Evolutionary conservation across 2,113 vertebrate species (phyloP).

Genomic region (Heptranchias perlo): DNA sequence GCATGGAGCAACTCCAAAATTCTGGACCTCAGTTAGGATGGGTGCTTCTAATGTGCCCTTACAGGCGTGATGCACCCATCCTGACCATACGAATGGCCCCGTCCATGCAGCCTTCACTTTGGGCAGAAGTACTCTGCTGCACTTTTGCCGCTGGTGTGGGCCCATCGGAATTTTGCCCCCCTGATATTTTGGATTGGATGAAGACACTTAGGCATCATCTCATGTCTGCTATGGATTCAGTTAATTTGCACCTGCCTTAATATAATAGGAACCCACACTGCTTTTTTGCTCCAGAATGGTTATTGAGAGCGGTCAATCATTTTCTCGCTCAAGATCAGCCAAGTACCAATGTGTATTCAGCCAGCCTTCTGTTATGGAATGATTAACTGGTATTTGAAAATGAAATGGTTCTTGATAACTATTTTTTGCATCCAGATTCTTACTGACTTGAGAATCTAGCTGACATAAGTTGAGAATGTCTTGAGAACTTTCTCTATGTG

Average conservation of each 20-base stretch:
- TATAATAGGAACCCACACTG: no score
- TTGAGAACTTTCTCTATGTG: not conserved
- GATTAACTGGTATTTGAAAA: not conserved
- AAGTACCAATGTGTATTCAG: not conserved
- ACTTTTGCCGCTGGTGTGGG: no score
- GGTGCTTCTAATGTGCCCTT: no score
- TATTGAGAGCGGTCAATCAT: not conserved
- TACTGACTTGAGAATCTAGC: not conserved
- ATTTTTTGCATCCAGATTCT: not conserved
- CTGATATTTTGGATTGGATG: not conserved
- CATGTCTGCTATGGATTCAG: no score
- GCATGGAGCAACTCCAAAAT: no score
- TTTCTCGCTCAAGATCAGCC: not conserved
- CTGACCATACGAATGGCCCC: no score
- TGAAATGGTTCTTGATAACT: not conserved
- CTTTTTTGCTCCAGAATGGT: no score
- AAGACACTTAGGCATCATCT: not conserved
- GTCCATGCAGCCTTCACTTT: no score
- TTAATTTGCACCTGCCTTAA: no score
- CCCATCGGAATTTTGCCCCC: not conserved
- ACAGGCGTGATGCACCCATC: no score
- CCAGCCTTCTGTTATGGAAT: not conserved
- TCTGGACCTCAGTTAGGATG: no score
- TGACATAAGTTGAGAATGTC: not conserved
- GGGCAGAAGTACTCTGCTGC: no score